These are phyloP conservation scores for Xanthostigma xanthostigma DNA, from an alignment of 2,888 invertebrate species.

Conservation along the genomic window DNA sequence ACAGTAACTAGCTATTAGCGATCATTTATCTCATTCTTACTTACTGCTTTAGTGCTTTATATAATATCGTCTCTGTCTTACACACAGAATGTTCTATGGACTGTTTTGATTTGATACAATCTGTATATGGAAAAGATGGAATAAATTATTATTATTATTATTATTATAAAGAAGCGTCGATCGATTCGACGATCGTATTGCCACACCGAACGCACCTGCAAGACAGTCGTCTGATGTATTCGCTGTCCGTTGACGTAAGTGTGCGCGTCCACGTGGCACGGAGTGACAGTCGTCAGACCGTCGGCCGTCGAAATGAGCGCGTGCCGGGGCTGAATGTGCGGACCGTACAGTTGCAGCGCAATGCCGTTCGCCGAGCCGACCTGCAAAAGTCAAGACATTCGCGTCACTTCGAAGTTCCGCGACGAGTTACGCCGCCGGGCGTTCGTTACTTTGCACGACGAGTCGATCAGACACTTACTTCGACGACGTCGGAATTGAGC, in stretches of 20 bases:
- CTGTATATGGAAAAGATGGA: too few relatives aligned
- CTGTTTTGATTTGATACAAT: too few relatives aligned
- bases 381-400: conserved; percentile 30
- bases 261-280: conserved; percentile 83
- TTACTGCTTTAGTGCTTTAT: too few relatives aligned
- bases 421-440: neutral
- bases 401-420: neutral
- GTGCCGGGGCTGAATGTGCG: conserved; percentile 86
- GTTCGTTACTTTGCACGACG: too few relatives aligned
- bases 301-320: conserved; percentile 86
- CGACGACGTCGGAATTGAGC: conserved; percentile 46
- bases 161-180: too few relatives aligned
- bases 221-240: conserved; percentile 80
- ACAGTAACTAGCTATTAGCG: too few relatives aligned
- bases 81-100: too few relatives aligned
- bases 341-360: conserved; percentile 67
- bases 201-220: conserved; percentile 45
- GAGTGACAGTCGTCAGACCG: conserved; percentile 86
- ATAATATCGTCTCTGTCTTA: too few relatives aligned
- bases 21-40: too few relatives aligned
- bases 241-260: conserved; percentile 89
- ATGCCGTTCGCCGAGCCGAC: conserved; percentile 66
- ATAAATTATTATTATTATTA: too few relatives aligned
- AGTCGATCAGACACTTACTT: conserved; percentile 32
- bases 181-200: neutral